These are phyloP conservation scores for Archegozetes longisetosus DNA, from an alignment of 1,140 invertebrate species.

Conservation along the genomic window DNA sequence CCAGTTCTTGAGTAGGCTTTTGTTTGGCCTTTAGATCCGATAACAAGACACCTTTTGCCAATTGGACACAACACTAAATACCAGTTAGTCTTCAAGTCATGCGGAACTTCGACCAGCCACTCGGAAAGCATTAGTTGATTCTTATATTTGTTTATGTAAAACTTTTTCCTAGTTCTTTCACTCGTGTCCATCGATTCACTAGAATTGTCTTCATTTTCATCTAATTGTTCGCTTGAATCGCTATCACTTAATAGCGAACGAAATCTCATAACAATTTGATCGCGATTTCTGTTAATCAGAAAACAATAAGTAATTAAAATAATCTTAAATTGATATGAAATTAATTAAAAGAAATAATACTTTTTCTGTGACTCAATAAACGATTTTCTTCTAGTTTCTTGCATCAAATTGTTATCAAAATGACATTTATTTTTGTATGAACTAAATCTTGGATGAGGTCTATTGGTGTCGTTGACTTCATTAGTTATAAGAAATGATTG, in stretches of 20 bases:
- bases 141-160: conserved; percentile 9
- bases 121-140: conserved; percentile 61
- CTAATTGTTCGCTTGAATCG: not conserved
- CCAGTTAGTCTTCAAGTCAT: conserved; percentile 60
- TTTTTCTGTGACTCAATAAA: conserved; percentile 2
- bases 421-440: not conserved
- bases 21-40: conserved; percentile 54
- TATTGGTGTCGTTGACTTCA: conserved; percentile 1
- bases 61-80: conserved; percentile 61
- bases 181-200: not conserved
- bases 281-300: not conserved
- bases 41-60: conserved; percentile 55
- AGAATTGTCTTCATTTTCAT: not conserved
- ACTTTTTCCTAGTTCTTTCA: not conserved
- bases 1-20: conserved; percentile 52
- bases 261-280: conserved; percentile 4
- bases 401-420: not conserved
- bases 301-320: not conserved
- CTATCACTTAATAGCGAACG: not conserved
- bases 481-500: not conserved
- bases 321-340: not conserved
- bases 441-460: conserved; percentile 6
- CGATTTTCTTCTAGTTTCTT: conserved; percentile 6
- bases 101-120: conserved; percentile 71
- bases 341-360: not conserved